These are phyloP conservation scores for Sparidentex hasta DNA, from an alignment of 2,797 vertebrate genomes.

Conservation along the genomic window DNA sequence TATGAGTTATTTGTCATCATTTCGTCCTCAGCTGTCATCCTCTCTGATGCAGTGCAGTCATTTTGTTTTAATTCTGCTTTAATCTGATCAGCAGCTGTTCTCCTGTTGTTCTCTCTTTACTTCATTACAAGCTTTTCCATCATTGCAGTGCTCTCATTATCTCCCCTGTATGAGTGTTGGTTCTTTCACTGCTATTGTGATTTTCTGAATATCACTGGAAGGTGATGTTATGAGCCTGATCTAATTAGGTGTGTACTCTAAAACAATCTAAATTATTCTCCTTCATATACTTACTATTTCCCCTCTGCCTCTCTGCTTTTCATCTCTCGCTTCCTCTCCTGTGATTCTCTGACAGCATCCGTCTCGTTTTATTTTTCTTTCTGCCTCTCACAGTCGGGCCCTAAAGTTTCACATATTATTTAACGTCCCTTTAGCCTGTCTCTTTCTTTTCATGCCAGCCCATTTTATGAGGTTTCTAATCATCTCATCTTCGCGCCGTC, in stretches of 20 bases:
- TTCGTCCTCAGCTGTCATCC: slow-evolving; percentile 54
- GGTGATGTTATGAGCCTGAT: slow-evolving; percentile 18
- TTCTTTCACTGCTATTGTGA: slow-evolving; percentile 39
- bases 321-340: slow-evolving; percentile 28
- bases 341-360: slow-evolving; percentile 55
- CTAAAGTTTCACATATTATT: slow-evolving; percentile 60
- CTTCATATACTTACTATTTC: slow-evolving; percentile 41
- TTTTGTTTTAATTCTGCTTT: slow-evolving; percentile 74
- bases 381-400: slow-evolving; percentile 47
- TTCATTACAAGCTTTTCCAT: slow-evolving; percentile 63
- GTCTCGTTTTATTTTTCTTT: slow-evolving; percentile 52
- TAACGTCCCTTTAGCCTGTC: slow-evolving; percentile 47
- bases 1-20: slow-evolving; percentile 66
- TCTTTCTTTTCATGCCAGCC: slow-evolving; percentile 35
- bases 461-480: slow-evolving; percentile 63
- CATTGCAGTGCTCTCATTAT: slow-evolving; percentile 43
- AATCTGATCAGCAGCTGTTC: slow-evolving; percentile 76
- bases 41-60: slow-evolving; percentile 57
- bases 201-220: slow-evolving; percentile 31
- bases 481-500: slow-evolving; percentile 41
- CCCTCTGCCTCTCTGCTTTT: slow-evolving; percentile 18
- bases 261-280: slow-evolving; percentile 37
- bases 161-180: slow-evolving; percentile 26
- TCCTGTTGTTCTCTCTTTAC: slow-evolving; percentile 60
- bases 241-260: slow-evolving; percentile 35